Base-by-base conservation (phyloP, 2,888 invertebrate species). In the Macrophya alboannulata region DNA sequence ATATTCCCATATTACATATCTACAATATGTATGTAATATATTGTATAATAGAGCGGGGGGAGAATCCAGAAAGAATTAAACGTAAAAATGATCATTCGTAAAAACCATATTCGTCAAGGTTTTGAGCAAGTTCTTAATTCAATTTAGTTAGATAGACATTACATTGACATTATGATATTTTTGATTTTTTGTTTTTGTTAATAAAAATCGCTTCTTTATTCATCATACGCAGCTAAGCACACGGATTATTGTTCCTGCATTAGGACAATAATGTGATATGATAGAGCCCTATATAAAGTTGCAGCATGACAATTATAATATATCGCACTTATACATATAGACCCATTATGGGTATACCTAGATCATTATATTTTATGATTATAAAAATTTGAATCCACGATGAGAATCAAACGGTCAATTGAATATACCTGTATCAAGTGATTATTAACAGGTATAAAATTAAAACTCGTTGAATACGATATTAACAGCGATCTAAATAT, bases 111-210 rank as follows among this genome's bases (percentile, higher is more conserved):
- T 81, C 25, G 59, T 62, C 59, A 62, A 62, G 59, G 43, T 81
- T 62, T 81, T 43, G 25, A 59, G 62, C 81, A 81, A 81, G 81
- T 81, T 43, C 62, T 62, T 62, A 25, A 21, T 21, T 62, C 12
- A 55, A 55, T 17, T n/a, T 55, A 55, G n/a, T 59, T 71, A 71
- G 31, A 37, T 40, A 40, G 65, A 31, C 25, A 43, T 6, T 43
- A 43, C 4, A 15, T 77, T n/a, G 21, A 79, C 4, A 76, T 21
- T 77, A 31, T 45, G 6, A 1, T 48, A 5, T 51, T n/a, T 74
- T 4, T 72, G 31, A 3, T 17, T 72, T 17, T 12, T 17, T 45
- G 17, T 37, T 15, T 40, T 72, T 40, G n/a, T n/a, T n/a, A n/a
- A n/a, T n/a, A n/a, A n/a, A n/a, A n/a, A n/a, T n/a, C n/a, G n/a